Evolutionary conservation across 1,140 invertebrate species (phyloP), one percentile per base, ranked within the genome.

Genomic region (Notospermus geniculatus): DNA sequence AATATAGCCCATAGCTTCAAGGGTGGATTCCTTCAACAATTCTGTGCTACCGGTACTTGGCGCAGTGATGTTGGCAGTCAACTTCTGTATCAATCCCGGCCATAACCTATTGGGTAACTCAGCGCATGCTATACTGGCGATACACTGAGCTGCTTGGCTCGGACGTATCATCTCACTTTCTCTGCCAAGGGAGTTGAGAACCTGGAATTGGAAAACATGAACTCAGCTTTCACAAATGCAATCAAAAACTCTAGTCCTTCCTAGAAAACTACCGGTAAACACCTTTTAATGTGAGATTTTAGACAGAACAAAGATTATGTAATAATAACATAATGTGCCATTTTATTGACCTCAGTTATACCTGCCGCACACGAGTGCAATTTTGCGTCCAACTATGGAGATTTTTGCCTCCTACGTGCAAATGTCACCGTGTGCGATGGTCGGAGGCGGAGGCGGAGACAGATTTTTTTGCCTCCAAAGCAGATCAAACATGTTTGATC

Each of bases 121-220:
- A 23, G 93, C 89, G 45, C 97, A 93, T 11, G 96, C 97, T 62
- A 99, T 93, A 80, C 97, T 95, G 11, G 97, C 96, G 29, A 99
- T 93, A 85, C 97, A 99, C 80, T 99, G 97, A 1, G 97, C 95
- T 17, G 97, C 96, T 61, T 94, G 95, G 73, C 95, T 97, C 1
- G 96, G 83, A 62, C 96, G 84, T 60, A 88, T 90, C 25, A 9
- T 5, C 46, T 23, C n/a, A 60, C 89, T 92, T 85, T 99, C 97
- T 54, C 96, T 98, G 54, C 97, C 96, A 58, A 99, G 85, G 15
- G 96, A 90, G 71, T 87, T 85, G 70, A 98, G 83, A 71, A 97
- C 92, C 93, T 96, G 74, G 53, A 64, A 60, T 23, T 4, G 15
- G 69, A 71, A 5, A 46, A 66, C 45, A 83, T 79, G 67, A 61